Base-by-base conservation (phyloP, 2,797 vertebrate species). In the Neomorphus geoffroyi region DNA sequence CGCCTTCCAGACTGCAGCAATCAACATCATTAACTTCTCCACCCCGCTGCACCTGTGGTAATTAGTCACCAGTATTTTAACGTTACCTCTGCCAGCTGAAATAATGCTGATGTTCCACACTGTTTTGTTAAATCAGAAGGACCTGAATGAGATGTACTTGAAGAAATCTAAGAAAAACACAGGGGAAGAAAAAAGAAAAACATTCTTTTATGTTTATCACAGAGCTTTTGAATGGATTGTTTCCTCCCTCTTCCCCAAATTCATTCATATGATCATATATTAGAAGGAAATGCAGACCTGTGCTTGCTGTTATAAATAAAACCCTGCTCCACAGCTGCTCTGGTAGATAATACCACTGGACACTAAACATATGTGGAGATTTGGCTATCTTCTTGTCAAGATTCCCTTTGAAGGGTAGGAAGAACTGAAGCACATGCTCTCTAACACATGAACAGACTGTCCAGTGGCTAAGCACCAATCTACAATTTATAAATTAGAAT, bases 11-110 rank as follows among this genome's bases (percentile, higher is more conserved):
- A 70, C 33, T 94, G 45, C 0, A 9, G 81, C 37, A 85, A 80
- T 57, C 58, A 96, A 57, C 21, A 56, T 80, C 84, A 80, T 91
- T 86, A 94, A 84, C 41, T 92, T 92, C 46, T 87, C 69, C 30
- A 66, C 70, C 85, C 71, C 83, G 82, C 43, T 64, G 74, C 37
- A 94, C 14, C 48, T 89, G 53, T 53, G 46, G 89, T 73, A 96
- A 95, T 93, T 93, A 95, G 74, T 88, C 91, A 94, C 78, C 80
- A 65, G 53, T 84, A 86, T 80, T 97, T 94, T 77, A 93, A 86
- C 86, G 93, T 96, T 98, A 98, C 98, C 98, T 99, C 98, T 95
- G 98, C 98, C 95, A 98, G 97, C 79, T 98, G 98, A 95, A 98
- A 98, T 79, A 98, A 97, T 60, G 98, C 96, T 92, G 98, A 98